Evolutionary conservation across 1,140 invertebrate genomes (phyloP).

Genomic region (Venturia canescens): DNA sequence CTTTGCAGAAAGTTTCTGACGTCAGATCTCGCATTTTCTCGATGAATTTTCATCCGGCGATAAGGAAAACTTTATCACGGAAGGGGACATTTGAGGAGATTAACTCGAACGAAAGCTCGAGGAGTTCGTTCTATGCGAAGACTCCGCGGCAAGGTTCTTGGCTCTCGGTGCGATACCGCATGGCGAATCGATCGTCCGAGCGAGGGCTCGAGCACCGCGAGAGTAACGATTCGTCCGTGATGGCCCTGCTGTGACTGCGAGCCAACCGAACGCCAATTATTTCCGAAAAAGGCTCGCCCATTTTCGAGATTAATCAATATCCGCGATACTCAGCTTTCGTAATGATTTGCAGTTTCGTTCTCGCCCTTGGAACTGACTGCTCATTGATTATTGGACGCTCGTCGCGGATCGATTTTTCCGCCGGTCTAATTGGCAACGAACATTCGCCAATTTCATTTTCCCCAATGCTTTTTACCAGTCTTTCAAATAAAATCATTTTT

Average conservation of each 20-base stretch:
- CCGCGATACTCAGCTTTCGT: no score
- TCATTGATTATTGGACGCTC: no score
- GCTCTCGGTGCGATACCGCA: slow-evolving; percentile 6
- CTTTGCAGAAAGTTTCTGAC: no score
- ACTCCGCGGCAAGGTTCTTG: slow-evolving; percentile 7
- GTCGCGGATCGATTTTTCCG: no score
- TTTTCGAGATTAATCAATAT: not conserved
- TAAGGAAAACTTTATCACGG: not conserved
- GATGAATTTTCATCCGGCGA: not conserved
- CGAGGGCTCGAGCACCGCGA: not conserved
- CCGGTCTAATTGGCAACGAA: no score
- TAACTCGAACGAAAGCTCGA: not conserved
- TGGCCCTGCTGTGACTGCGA: not conserved
- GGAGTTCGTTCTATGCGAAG: not conserved
- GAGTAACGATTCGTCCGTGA: slow-evolving; percentile 15
- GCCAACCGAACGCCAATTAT: not conserved
- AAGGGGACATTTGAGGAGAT: not conserved
- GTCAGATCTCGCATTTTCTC: not conserved
- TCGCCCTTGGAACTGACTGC: no score
- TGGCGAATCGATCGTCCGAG: slow-evolving; percentile 27
- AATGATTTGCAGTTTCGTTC: no score
- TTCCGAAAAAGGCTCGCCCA: not conserved
- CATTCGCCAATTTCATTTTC: no score
- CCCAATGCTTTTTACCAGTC: no score
- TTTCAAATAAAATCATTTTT: no score